Conservation (phyloP, 2,113 vertebrate genomes). For the Sinocyclocheilus anshuiensis region DNA sequence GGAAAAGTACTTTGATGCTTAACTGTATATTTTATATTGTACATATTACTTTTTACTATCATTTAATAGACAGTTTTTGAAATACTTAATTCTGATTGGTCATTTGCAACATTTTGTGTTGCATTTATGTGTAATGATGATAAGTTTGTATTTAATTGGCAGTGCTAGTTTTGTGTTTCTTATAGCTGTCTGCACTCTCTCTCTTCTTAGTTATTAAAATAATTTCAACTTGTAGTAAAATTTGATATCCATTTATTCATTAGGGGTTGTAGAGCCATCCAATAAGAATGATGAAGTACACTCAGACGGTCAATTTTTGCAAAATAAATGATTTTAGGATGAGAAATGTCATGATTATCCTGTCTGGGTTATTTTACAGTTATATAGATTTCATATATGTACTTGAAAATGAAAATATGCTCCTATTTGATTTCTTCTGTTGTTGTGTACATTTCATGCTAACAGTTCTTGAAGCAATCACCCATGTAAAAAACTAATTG, state of each 20-base stretch:
- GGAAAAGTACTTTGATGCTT: no score
- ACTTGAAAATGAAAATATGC: background rate
- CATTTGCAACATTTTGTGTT: background rate
- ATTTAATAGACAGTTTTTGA: background rate
- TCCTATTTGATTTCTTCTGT: background rate
- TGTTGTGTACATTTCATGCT: background rate
- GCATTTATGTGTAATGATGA: no score
- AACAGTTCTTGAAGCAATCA: background rate
- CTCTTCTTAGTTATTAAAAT: no score
- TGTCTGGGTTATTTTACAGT: background rate
- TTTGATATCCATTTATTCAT: no score
- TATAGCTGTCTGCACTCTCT: no score
- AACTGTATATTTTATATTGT: background rate
- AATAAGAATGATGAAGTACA: background rate
- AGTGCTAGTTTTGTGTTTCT: no score
- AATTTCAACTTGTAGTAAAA: no score
- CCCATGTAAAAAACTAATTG: no score
- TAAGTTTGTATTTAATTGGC: background rate
- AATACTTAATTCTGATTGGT: background rate
- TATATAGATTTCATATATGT: background rate
- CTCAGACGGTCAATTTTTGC: background rate
- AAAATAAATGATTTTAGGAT: background rate
- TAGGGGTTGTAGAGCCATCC: background rate
- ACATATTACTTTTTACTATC: background rate
- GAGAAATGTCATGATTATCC: background rate